phyloP scores from a whole-genome alignment of 30 jellyfish, hydroid and myxozoan species.

The Nemopilema nomurai region DNA sequence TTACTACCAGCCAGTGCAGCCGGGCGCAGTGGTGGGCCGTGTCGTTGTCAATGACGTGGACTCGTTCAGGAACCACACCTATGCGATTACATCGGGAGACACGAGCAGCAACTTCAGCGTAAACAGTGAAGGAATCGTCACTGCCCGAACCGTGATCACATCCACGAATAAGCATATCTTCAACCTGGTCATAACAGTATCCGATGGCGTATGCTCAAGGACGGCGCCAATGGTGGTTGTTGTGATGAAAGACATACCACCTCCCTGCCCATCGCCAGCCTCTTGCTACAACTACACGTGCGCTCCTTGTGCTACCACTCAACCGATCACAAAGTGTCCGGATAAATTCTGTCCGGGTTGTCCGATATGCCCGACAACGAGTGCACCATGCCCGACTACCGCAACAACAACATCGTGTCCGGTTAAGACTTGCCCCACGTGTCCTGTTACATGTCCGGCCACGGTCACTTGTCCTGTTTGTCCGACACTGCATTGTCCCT shows the following conservation, averaged over 20 bases:
- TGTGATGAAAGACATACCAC: slow-evolving; percentile 54
- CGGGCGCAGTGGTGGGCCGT: slow-evolving; percentile 53
- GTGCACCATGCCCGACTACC: slow-evolving; percentile 67
- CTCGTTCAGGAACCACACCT: slow-evolving; percentile 61
- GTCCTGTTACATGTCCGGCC: slow-evolving; percentile 59
- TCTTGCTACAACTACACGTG: slow-evolving; percentile 70
- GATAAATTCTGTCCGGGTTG: slow-evolving; percentile 73
- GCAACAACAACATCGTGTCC: slow-evolving; percentile 60
- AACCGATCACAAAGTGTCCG: slow-evolving; percentile 61
- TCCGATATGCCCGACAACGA: slow-evolving; percentile 70
- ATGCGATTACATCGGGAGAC: slow-evolving; percentile 70
- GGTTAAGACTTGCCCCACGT: slow-evolving; percentile 62
- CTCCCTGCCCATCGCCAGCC: slow-evolving; percentile 66
- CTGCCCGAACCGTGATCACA: slow-evolving; percentile 53
- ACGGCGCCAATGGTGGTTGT: slow-evolving; percentile 26
- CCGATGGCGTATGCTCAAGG: slow-evolving; percentile 69
- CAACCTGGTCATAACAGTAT: slow-evolving; percentile 35
- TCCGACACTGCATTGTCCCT: slow-evolving; percentile 65
- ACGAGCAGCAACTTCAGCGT: slow-evolving; percentile 61
- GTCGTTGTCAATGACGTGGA: slow-evolving; percentile 64
- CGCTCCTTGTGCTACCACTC: slow-evolving; percentile 70
- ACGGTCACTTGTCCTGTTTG: slow-evolving; percentile 66
- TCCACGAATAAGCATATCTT: slow-evolving; percentile 15
- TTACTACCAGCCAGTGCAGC: slow-evolving; percentile 51
- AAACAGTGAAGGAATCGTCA: slow-evolving; percentile 70